Evolutionary conservation across 1,140 invertebrate genomes (phyloP).

Genomic region (Drosophila nasuta): DNA sequence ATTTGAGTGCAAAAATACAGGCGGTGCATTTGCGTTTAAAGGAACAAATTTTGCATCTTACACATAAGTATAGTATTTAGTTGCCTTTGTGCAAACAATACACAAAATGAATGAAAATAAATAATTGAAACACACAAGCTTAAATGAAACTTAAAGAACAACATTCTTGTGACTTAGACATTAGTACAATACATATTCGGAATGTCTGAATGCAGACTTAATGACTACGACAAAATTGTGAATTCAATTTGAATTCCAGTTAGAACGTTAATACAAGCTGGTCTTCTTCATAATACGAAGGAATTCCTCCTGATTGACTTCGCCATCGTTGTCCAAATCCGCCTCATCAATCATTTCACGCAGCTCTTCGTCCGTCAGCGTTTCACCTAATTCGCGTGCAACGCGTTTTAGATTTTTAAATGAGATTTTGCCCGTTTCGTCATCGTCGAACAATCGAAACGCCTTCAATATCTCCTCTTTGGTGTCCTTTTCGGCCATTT

Average conservation of each 20-base stretch:
- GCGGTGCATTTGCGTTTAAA: slow-evolving; percentile 48
- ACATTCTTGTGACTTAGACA: slow-evolving; percentile 30
- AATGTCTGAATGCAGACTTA: slow-evolving; percentile 36
- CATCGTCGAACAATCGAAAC: slow-evolving; percentile 97
- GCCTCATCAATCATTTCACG: slow-evolving; percentile 99
- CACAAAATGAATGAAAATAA: background rate
- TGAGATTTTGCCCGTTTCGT: slow-evolving; percentile 97
- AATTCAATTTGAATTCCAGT: slow-evolving; percentile 33
- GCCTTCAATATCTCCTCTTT: slow-evolving; percentile 98
- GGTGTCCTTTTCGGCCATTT: slow-evolving; percentile 97
- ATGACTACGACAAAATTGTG: slow-evolving; percentile 18
- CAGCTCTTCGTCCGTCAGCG: slow-evolving; percentile 97
- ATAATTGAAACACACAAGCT: slow-evolving; percentile 22
- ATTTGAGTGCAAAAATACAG: slow-evolving; percentile 58
- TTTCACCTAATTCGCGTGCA: slow-evolving; percentile 97
- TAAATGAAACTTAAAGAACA: slow-evolving; percentile 43
- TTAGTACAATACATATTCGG: slow-evolving; percentile 15
- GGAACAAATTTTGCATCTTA: slow-evolving; percentile 42
- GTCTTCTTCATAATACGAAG: slow-evolving; percentile 99
- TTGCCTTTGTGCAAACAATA: slow-evolving; percentile 15
- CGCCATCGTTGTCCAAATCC: slow-evolving; percentile 97
- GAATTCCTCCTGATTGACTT: slow-evolving; percentile 98
- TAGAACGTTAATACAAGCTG: slow-evolving; percentile 91
- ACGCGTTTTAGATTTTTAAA: slow-evolving; percentile 98
- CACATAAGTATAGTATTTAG: slow-evolving; percentile 5